Percentiles rank a stretch among this genome's conserved stretches.
These are phyloP conservation scores for Recurvirostra avosetta DNA, from an alignment of 2,113 vertebrate species.

Conservation along the genomic window DNA sequence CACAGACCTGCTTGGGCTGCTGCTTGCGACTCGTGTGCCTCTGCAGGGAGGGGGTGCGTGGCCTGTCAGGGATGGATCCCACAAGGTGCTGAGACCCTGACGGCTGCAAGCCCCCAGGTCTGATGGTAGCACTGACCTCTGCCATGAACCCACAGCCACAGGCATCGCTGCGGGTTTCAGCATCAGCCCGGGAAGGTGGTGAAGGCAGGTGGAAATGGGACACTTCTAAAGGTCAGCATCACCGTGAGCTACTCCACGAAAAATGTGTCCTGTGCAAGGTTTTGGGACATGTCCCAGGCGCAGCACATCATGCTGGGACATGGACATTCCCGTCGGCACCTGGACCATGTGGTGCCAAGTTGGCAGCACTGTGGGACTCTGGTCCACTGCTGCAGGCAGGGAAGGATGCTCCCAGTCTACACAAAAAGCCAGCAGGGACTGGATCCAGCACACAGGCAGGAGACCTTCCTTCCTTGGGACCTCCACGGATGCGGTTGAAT, in stretches of 20 bases:
- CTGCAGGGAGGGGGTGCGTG: fast-evolving
- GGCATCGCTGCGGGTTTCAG: fast-evolving
- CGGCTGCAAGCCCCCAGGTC: not conserved
- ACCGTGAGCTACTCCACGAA: not conserved
- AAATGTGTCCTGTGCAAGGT: not conserved
- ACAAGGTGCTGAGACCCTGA: not conserved
- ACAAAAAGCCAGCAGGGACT: not conserved
- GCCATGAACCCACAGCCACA: not conserved
- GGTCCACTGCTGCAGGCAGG: not conserved
- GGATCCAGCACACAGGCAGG: not conserved
- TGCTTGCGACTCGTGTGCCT: fast-evolving
- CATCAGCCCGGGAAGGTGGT: fast-evolving
- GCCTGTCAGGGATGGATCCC: not conserved
- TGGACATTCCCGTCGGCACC: fast-evolving
- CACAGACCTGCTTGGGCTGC: not conserved
- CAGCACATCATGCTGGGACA: not conserved
- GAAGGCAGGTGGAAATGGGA: not conserved
- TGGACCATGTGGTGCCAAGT: not conserved
- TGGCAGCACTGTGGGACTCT: not conserved
- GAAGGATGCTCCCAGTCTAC: not conserved
- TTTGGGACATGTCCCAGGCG: not conserved
- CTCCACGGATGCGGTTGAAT: not conserved
- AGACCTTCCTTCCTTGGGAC: not conserved
- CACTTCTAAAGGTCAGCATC: not conserved
- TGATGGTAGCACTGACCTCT: not conserved